Evolutionary conservation across 2,888 invertebrate species (phyloP), one percentile per base, ranked within the genome.

Genomic region (Erannis defoliaria): DNA sequence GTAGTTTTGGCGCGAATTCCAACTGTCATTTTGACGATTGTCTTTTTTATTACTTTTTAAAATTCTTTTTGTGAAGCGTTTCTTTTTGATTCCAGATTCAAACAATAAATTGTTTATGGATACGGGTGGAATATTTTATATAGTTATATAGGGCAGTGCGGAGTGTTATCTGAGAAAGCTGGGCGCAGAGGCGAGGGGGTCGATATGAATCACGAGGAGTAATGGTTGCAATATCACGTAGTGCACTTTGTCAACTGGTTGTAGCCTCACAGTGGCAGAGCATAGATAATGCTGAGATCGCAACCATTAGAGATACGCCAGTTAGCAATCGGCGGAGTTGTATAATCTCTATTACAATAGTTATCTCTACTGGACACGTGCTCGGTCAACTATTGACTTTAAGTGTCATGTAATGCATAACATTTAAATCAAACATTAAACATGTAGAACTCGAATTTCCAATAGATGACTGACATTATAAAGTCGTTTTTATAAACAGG

Each of bases 201-300:
- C 82, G 89, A 90, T 90, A 91, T 91, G 91, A 91, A 93, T 93
- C 92, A 92, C 91, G 70, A 82, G 86, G 90, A 92, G 89, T 92
- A 92, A 92, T 91, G 91, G 91, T 87, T 86, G 89, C 89, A 92
- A 91, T 93, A 92, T 90, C 92, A 92, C 93, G 93, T 92, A 93
- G 86, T 90, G 92, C 90, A 93, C 90, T 93, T 93, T 92, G 92
- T 93, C 93, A 93, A 90, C 90, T 86, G 89, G 82, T 88, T 90
- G 90, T 88, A 88, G 89, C 86, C 84, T 88, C 87, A 84, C 84
- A 83, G 85, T 86, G 51, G 62, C 50, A 62, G 48, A 78, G 89
- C 90, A 89, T 89, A 90, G 90, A 91, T 90, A 90, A 89, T 87
- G 80, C 77, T 72, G 83, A 88, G 87, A 89, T 89, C 85, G 88